These are phyloP conservation scores for Megaceryle alcyon DNA, from an alignment of 2,797 vertebrate genomes.

Conservation along the genomic window DNA sequence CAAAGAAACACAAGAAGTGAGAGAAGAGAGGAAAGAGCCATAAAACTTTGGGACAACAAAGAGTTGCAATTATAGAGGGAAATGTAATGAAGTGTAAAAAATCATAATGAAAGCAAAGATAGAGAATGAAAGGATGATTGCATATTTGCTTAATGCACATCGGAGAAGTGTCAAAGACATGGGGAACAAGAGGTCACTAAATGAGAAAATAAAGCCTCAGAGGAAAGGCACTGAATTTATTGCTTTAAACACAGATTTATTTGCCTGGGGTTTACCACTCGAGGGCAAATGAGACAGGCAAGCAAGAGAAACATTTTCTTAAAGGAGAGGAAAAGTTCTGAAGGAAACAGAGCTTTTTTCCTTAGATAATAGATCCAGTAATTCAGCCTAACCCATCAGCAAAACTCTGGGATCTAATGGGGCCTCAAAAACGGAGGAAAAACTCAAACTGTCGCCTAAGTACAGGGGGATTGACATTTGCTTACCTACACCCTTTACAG, in stretches of 20 bases:
- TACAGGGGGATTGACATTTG: not conserved
- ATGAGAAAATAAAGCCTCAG: constrained; percentile 61
- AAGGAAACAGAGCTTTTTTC: not conserved
- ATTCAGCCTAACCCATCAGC: not conserved
- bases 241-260: constrained; percentile 40
- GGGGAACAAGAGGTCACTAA: constrained; percentile 65
- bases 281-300: not conserved
- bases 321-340: not conserved
- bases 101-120: constrained; percentile 70
- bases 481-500: not conserved
- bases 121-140: constrained; percentile 58
- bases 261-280: constrained; percentile 24
- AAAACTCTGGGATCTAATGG: not conserved
- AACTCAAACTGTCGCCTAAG: not conserved
- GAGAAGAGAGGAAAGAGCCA: constrained; percentile 53
- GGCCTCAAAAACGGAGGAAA: not conserved
- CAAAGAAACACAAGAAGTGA: constrained; percentile 59
- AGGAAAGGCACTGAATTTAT: constrained; percentile 45
- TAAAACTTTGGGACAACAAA: constrained; percentile 63
- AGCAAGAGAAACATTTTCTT: not conserved
- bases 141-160: constrained; percentile 65
- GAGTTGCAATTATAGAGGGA: constrained; percentile 51
- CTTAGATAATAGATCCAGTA: not conserved
- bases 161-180: constrained; percentile 62
- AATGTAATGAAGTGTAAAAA: constrained; percentile 69